phyloP scores from a whole-genome alignment of 2,888 invertebrate species.

The Ichneumoninae sp. region DNA sequence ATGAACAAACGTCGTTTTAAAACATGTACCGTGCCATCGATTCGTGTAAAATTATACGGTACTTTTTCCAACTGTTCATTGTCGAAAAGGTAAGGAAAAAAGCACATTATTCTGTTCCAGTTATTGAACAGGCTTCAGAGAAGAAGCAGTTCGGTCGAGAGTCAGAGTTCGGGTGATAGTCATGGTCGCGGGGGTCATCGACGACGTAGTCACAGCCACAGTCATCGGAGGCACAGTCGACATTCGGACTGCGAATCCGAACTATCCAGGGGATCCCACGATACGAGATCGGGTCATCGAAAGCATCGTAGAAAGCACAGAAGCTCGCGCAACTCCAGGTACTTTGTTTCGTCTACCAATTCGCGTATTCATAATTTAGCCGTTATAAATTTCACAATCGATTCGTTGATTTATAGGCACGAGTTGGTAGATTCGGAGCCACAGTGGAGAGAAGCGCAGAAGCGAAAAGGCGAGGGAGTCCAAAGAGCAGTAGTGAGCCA shows the following conservation, averaged over 20 bases:
- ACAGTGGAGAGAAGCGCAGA: conserved; percentile 95
- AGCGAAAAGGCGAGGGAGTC: conserved; percentile 88
- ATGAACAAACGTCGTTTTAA: neutral
- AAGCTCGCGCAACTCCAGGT: conserved; percentile 89
- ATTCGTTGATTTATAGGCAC: conserved; percentile 79
- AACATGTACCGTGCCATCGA: too few relatives aligned
- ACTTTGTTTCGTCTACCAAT: conserved; percentile 24
- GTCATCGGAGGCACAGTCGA: conserved; percentile 90
- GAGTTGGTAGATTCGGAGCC: conserved; percentile 94
- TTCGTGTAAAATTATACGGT: neutral
- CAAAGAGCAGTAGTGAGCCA: conserved; percentile 82
- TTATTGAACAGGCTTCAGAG: conserved; percentile 83
- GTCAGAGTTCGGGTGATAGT: conserved; percentile 94
- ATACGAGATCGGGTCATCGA: conserved; percentile 89
- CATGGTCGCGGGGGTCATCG: conserved; percentile 89
- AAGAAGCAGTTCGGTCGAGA: conserved; percentile 93
- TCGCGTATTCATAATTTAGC: neutral
- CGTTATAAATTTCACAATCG: neutral
- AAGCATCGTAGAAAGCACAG: conserved; percentile 90
- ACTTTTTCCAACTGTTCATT: neutral
- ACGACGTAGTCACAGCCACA: conserved; percentile 90
- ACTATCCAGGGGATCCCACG: conserved; percentile 91
- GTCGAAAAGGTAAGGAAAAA: neutral
- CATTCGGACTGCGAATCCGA: conserved; percentile 97
- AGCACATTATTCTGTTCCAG: conserved; percentile 66